Conservation (phyloP, 2,113 vertebrate species). For the Glareola pratincola region DNA sequence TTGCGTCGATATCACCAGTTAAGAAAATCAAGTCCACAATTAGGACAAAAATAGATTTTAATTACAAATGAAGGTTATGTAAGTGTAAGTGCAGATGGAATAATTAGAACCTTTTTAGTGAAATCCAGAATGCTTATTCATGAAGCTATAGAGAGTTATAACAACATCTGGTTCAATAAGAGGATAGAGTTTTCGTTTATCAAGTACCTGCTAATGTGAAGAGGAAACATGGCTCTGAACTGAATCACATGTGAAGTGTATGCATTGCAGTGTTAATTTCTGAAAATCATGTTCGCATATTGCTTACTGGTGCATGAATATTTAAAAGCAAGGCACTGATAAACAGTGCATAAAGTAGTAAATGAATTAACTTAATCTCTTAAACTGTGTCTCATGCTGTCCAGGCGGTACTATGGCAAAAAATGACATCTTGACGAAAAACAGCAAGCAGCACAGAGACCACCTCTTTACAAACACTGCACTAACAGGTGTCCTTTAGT, state of each 20-base stretch:
- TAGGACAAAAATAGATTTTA: constrained; percentile 50
- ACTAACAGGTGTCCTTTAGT: not conserved
- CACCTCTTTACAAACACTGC: not conserved
- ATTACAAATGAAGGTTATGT: constrained; percentile 46
- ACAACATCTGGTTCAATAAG: constrained; percentile 10
- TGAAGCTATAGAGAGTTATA: not conserved
- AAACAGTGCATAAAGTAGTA: not conserved
- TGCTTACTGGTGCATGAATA: not conserved
- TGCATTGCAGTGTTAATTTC: not conserved
- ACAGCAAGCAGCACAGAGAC: not conserved
- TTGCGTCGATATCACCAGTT: constrained; percentile 18
- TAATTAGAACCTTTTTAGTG: constrained; percentile 35
- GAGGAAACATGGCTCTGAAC: not conserved
- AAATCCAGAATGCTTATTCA: constrained; percentile 42
- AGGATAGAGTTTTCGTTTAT: not conserved
- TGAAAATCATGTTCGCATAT: not conserved
- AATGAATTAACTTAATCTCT: not conserved
- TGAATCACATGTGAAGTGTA: not conserved
- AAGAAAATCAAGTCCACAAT: constrained; percentile 28
- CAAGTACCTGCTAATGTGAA: not conserved
- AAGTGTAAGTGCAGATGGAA: constrained; percentile 36
- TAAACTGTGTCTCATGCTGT: not conserved
- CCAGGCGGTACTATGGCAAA: not conserved
- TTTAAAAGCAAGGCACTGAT: not conserved
- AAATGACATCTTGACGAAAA: not conserved